Evolutionary conservation across 2,113 vertebrate genomes (phyloP), one percentile per base, ranked within the genome.

Genomic region (Corvus hawaiiensis): DNA sequence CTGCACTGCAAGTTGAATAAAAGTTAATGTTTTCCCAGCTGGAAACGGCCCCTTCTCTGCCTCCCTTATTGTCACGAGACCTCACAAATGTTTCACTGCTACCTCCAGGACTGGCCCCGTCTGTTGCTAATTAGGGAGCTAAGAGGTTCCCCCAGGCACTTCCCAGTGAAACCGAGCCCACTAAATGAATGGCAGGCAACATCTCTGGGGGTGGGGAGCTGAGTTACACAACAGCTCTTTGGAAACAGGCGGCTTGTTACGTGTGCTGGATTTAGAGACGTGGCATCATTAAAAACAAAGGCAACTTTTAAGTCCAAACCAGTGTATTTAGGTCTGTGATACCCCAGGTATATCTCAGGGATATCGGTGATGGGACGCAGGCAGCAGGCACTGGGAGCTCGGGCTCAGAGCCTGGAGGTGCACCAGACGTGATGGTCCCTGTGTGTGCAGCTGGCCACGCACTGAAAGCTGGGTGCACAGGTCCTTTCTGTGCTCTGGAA

Each of bases 61-160:
- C 61, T 89, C 46, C 16, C 32, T 90, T 59, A 62, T 74, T 94
- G 87, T 71, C 82, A 66, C 11, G 52, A 84, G 87, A 94, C 67
- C 63, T 90, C 90, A 66, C 87, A 93, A 94, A 94, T 48, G 67
- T 86, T 96, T 92, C 76, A 16, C 22, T 33, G 68, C 80, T 92
- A 75, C 90, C 85, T 90, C 92, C 90, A 92, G 72, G 75, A 75
- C 61, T 77, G 49, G 61, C 79, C 48, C 86, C 85, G 92, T 95
- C 94, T 96, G 92, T 78, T 94, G 61, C 79, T 95, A 84, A 96
- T 97, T 96, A 97, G 79, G 56, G 44, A 91, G 82, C 68, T 71
- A 44, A 83, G 72, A 95, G 68, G 64, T 37, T 88, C 80, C 92
- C 64, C 39, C 63, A 32, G 96, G 93, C 92, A 81, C 83, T 96